Evolutionary conservation across 2,888 invertebrate species (phyloP), one percentile per base, ranked within the genome.

Genomic region (Spilarctia lutea): DNA sequence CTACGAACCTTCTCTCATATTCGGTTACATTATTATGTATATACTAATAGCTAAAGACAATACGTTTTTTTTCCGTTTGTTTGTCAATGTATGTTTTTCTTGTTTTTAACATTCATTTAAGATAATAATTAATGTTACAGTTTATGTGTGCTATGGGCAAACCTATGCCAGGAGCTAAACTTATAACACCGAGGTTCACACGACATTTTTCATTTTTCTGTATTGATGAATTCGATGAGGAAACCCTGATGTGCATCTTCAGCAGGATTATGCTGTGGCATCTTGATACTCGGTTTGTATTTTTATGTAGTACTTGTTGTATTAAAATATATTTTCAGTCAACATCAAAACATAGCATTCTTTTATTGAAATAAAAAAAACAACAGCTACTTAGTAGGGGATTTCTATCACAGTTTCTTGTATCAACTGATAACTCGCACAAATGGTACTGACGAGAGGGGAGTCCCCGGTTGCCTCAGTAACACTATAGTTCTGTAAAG

Each of bases 251-350:
- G 30, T 97, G 97, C 24, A 99, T 99, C 79, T 99, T 99, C 88
- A 97, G 98, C 75, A 97, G 98, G 91, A 99, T 99, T 80, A 97
- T 99, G 94, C 95, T 98, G 48, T 99, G 99, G 99, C 99, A 99
- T 96, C 97, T 99, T 86, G 98, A 99, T 88, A 98, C 98, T n/a
- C 97, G 98, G 99, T 97, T 87, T 45, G 73, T 81, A 48, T 39
- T n/a, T 35, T 30, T 18, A 2, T 7, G 16, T 18, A 30, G 13
- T 60, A 16, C 13, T 27, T n/a, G 27, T 63, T 30, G 2, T 27
- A 18, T 30, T 27, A 27, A 27, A 4, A 2, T 24, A 52, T 1
- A 45, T 3, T 24, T 24, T 52, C 10, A 52, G 2, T 24, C n/a
- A 24, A 52, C 10, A n/a, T 24, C 52, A 24, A 24, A 24, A 24